Conservation (phyloP, 1,140 invertebrate genomes). For the Octopus sinensis region DNA sequence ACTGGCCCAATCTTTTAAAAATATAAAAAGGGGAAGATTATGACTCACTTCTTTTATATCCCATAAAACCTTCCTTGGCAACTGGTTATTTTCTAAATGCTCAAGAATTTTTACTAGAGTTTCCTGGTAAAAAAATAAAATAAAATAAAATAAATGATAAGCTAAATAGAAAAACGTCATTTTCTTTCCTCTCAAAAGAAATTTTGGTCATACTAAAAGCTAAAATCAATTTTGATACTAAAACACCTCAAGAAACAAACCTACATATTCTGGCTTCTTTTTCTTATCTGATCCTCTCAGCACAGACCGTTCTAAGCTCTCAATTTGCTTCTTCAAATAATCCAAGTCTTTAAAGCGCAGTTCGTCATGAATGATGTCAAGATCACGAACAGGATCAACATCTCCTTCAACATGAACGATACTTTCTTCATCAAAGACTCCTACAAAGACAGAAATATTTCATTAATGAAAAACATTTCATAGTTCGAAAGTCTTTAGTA, state of each 20-base stretch:
- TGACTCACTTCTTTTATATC: conserved; percentile 83
- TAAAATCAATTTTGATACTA: neutral
- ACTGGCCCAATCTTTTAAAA: neutral
- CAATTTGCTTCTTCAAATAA: conserved; percentile 73
- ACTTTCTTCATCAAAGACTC: conserved; percentile 96
- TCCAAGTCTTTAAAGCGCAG: conserved; percentile 89
- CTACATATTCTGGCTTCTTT: conserved; percentile 90
- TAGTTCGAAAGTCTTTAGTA: too few species aligned
- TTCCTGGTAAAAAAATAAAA: conserved; percentile 67
- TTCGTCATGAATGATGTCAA: conserved; percentile 95
- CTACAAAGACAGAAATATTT: conserved; percentile 59
- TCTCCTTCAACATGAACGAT: conserved; percentile 98
- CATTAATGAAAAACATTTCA: neutral
- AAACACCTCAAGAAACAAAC: conserved; percentile 45
- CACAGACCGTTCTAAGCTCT: conserved; percentile 84
- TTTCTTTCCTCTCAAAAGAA: neutral
- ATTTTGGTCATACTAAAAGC: neutral
- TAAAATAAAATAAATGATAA: conserved; percentile 14
- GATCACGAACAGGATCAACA: conserved; percentile 92
- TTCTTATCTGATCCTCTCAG: conserved; percentile 93
- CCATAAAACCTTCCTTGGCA: conserved; percentile 90
- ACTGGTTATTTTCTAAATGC: conserved; percentile 86
- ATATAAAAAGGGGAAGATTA: neutral
- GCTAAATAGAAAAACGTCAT: neutral
- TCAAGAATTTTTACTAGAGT: conserved; percentile 81